Percentiles rank a stretch among this genome's conserved stretches.
Evolutionary conservation across 2,113 vertebrate species (phyloP).

Genomic region (Stictonetta naevosa): DNA sequence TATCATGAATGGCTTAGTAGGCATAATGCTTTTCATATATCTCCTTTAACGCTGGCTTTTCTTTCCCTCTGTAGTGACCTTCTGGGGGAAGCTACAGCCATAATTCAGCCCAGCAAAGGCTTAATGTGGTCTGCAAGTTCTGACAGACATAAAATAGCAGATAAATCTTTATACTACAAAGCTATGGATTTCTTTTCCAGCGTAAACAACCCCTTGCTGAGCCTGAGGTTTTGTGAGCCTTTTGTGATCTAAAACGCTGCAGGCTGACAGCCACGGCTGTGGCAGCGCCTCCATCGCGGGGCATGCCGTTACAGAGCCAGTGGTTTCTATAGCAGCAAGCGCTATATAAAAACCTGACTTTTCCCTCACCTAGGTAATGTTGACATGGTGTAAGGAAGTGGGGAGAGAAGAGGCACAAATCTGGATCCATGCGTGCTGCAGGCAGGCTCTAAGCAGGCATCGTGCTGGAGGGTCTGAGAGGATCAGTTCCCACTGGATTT

Average conservation of each 20-base stretch:
- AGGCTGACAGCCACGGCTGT: neutral
- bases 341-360: neutral
- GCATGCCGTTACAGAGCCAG: neutral
- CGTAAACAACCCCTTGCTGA: neutral
- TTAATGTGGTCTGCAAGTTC: neutral
- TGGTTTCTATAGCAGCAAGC: constrained; percentile 24
- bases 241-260: neutral
- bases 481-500: neutral
- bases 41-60: neutral
- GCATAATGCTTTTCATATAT: neutral
- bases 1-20: neutral
- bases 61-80: neutral
- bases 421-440: neutral
- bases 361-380: neutral
- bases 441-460: neutral
- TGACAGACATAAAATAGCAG: neutral
- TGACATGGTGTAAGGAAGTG: neutral
- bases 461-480: rapidly evolving
- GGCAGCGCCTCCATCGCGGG: neutral
- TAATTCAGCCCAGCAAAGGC: neutral
- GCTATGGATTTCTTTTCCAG: neutral
- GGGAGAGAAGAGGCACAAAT: neutral
- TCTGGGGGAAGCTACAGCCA: neutral
- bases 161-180: neutral
- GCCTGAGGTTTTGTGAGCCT: neutral